Base-by-base conservation (phyloP, 1,140 invertebrate genomes). In the Octopus sinensis region DNA sequence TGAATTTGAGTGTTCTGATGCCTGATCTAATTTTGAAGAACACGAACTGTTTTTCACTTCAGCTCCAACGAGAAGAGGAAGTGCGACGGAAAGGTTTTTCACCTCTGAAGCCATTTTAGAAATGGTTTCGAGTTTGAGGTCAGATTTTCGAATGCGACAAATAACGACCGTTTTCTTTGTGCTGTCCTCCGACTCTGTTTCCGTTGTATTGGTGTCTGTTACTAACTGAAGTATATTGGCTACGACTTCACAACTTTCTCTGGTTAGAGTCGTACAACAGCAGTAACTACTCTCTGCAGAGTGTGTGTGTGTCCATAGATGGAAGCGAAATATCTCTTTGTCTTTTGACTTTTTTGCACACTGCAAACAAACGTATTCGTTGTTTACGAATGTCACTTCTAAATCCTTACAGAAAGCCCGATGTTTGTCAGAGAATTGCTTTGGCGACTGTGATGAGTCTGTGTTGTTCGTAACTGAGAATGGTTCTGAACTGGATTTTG, bases 321-420 rank as follows among this genome's bases (percentile, higher is more conserved):
- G 68, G 13, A 73, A 73, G 7, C 76, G 30, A 51, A 77, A 77
- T 17, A 52, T 77, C 2, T 77, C 76, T 51, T 77, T 53, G 52
- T 77, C 76, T 77, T 51, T 30, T 17, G 30, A 77, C 7, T 77
- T 77, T 51, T 77, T 77, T 0, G 52, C 52, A 17, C 76, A 77
- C 17, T 53, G 23, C 52, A 77, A 77, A 17, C 76, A 77, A 77
- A 77, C 23, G 6, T 9, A 77, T 51, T 77, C 76, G 4, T 9
- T 53, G 17, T 53, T 53, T 77, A 77, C 52, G 6, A 52, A 77
- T 6, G 76, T 77, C 12, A 77, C 23, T 77, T 77, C 76, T 77
- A 77, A 51, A 52, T 43, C 52, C 4, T 5, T 51, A 5, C 7
- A 13, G 30, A 5, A 43, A 6, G 6, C n/a, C 6, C 23, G 7